Percentiles rank a stretch among this genome's conserved stretches.
phyloP scores from a whole-genome alignment of 1,140 invertebrate genomes.

The Megathymus violae region DNA sequence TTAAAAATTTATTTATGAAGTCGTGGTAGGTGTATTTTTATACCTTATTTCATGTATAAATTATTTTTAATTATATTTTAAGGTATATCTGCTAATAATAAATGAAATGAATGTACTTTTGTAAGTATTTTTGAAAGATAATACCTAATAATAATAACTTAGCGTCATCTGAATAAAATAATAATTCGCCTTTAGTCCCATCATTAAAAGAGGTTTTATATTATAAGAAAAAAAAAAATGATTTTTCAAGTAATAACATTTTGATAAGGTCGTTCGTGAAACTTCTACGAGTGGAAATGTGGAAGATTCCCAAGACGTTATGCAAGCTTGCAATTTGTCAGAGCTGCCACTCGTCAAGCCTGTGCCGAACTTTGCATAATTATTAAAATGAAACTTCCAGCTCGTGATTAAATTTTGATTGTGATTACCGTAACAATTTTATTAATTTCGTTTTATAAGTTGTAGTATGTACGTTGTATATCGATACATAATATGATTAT shows the following conservation, averaged over 20 bases:
- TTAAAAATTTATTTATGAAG: too few relatives aligned
- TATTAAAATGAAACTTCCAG: background rate
- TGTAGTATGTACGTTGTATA: too few relatives aligned
- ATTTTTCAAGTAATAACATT: background rate
- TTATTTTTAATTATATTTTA: too few relatives aligned
- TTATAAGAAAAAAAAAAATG: background rate
- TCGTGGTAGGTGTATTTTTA: too few relatives aligned
- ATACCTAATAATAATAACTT: too few relatives aligned
- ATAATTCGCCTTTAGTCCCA: too few relatives aligned
- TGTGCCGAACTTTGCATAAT: background rate
- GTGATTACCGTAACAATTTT: background rate
- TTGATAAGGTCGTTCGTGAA: background rate
- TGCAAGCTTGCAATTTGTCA: background rate
- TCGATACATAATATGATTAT: too few relatives aligned
- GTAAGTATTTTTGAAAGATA: too few relatives aligned
- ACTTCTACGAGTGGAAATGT: background rate
- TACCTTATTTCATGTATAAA: too few relatives aligned
- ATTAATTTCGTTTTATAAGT: slow-evolving; percentile 3
- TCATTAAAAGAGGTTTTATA: background rate
- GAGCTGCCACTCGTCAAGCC: background rate
- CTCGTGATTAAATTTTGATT: background rate
- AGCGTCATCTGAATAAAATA: too few relatives aligned
- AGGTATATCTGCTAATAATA: too few relatives aligned
- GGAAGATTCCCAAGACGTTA: background rate
- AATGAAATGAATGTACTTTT: too few relatives aligned